Percentiles rank a stretch among this genome's conserved stretches.
phyloP scores from a whole-genome alignment of 2,888 invertebrate species.

The Apamea sordens region DNA sequence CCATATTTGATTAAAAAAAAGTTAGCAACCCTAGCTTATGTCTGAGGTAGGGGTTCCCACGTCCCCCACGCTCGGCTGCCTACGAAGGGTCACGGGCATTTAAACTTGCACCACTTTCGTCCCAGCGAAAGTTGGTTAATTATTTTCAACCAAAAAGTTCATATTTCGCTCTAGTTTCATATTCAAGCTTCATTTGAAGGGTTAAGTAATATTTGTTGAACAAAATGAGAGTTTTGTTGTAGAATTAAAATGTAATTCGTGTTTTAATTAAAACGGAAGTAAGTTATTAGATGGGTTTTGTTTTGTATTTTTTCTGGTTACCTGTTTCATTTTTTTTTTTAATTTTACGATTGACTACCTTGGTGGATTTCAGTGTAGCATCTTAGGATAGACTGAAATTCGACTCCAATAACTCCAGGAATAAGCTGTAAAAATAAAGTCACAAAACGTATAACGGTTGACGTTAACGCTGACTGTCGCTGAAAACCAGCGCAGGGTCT shows the following conservation, averaged over 20 bases:
- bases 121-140: constrained; percentile 65
- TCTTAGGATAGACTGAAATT: too few relatives aligned
- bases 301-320: background rate
- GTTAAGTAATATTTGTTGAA: constrained; percentile 56
- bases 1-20: background rate
- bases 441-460: background rate
- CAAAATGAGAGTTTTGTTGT: constrained; percentile 36
- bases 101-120: constrained; percentile 59
- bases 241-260: constrained; percentile 34
- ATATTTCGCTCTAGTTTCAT: constrained; percentile 60
- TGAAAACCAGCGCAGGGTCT: background rate
- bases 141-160: constrained; percentile 64
- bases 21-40: background rate
- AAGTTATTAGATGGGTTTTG: background rate
- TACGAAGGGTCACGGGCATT: constrained; percentile 63
- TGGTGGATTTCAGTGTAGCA: background rate
- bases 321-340: background rate
- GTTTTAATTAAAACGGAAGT: constrained; percentile 39
- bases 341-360: background rate
- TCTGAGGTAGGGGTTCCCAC: constrained; percentile 57
- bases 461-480: too few relatives aligned
- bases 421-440: background rate
- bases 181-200: constrained; percentile 63
- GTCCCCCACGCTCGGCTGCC: constrained; percentile 57
- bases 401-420: background rate